Evolutionary conservation across 2,113 vertebrate species (phyloP), one percentile per base, ranked within the genome.

Genomic region (Hylia prasina): DNA sequence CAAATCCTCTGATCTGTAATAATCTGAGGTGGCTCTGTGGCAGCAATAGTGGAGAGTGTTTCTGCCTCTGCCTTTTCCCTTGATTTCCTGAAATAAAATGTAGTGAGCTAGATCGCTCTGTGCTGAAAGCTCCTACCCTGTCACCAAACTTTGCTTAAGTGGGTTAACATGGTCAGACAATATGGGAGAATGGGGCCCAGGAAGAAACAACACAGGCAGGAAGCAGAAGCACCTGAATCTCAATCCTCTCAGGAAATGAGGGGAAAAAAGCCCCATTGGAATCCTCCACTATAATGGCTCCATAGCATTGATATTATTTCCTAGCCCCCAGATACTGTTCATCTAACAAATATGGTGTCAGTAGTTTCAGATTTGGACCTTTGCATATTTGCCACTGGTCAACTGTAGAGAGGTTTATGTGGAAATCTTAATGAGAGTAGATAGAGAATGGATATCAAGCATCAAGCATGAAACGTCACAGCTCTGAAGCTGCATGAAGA

Each of bases 91-190:
- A 95, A 75, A 57, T 28, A 76, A 68, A 58, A 45, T 2, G 1
- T 5, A 17, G 4, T 35, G 2, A 30, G 64, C 24, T 39, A 33
- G 39, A 24, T 13, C 0, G 0, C 20, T n/a, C 8, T 21, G 11
- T 19, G 39, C 31, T 44, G 60, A 64, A 27, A 16, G 19, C 30
- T 72, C 80, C 70, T 68, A 17, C 22, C 35, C 28, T 3, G 2
- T 17, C 42, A 35, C 56, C 35, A 45, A 28, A 57, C 47, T 65
- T 39, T 77, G 23, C 42, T 78, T 75, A 69, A 77, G 11, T 15
- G 28, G 54, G 44, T 39, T 10, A 24, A 47, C 9, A 2, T 14
- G 22, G 9, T 61, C 64, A 75, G 64, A 53, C 13, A 3, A 24
- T 77, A 25, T 31, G 16, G 31, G 31, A 33, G n/a, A 91, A 40